Evolutionary conservation across 2,797 vertebrate genomes (phyloP).

Genomic region (Lutra lutra): DNA sequence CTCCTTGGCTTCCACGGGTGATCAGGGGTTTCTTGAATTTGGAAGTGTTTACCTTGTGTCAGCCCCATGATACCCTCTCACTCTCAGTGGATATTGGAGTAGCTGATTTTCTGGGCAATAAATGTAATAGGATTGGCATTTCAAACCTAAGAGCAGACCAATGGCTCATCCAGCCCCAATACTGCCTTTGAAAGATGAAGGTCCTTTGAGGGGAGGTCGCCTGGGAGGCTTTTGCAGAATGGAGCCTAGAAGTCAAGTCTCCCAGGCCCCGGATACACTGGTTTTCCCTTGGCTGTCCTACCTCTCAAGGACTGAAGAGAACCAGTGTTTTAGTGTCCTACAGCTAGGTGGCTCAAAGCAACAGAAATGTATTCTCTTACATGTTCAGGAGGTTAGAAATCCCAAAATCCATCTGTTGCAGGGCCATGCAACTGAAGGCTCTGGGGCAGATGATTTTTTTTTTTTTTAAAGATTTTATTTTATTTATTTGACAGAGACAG

Average conservation of each 20-base stretch:
- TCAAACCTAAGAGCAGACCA: background rate
- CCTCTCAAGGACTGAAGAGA: background rate
- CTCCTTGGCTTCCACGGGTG: background rate
- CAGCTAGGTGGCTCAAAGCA: background rate
- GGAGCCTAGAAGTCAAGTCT: background rate
- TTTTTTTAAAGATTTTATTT: too few relatives aligned
- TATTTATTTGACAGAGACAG: too few relatives aligned
- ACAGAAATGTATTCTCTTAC: background rate
- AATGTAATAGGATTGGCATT: background rate
- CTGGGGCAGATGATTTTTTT: background rate
- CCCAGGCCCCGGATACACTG: background rate
- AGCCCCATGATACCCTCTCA: background rate
- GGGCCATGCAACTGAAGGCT: accelerated
- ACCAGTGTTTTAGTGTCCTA: accelerated
- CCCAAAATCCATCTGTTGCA: background rate
- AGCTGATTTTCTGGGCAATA: background rate
- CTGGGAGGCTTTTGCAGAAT: background rate
- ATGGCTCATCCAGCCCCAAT: background rate
- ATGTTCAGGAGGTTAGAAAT: background rate
- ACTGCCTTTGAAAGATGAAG: background rate
- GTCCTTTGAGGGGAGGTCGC: too few relatives aligned
- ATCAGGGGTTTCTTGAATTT: background rate
- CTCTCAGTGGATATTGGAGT: background rate
- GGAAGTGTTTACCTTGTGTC: background rate
- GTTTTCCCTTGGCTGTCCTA: background rate